A percentile compares a stretch with the other conserved stretches of the same genome.
Evolutionary conservation across 1,140 invertebrate species (phyloP).

Genomic region (Pogonus chalceus): DNA sequence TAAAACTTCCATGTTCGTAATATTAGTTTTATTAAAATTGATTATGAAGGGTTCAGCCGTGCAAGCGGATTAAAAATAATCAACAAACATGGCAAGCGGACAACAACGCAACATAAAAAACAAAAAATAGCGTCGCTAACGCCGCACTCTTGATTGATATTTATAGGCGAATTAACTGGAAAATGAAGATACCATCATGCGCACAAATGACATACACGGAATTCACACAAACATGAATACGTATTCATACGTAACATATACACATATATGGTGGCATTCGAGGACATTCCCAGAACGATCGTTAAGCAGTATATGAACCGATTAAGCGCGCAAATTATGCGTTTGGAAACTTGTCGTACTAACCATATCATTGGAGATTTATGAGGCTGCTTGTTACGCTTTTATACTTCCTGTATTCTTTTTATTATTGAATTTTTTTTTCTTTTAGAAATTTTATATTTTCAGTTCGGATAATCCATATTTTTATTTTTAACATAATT

Average conservation of each 20-base stretch:
- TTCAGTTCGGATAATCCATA: too few relatives aligned
- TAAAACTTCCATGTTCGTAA: not conserved
- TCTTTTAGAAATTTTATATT: too few relatives aligned
- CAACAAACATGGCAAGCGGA: not conserved
- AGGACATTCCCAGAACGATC: not conserved
- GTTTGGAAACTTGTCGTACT: too few relatives aligned
- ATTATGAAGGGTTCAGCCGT: not conserved
- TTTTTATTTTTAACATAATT: too few relatives aligned
- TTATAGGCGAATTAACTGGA: not conserved
- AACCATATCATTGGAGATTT: too few relatives aligned
- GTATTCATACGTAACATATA: not conserved
- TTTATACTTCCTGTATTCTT: too few relatives aligned
- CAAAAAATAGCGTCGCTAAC: not conserved
- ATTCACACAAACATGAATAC: not conserved
- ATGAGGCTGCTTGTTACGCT: too few relatives aligned
- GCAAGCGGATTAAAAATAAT: not conserved
- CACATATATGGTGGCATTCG: not conserved
- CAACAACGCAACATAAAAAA: not conserved
- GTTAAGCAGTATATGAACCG: not conserved
- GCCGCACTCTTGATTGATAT: not conserved
- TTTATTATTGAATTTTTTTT: too few relatives aligned
- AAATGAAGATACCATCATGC: not conserved
- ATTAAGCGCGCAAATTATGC: not conserved
- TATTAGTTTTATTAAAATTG: not conserved
- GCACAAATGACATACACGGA: not conserved